Percentiles rank a stretch among this genome's conserved stretches.
These are phyloP conservation scores for Aulostomus chinensis DNA, from an alignment of 2,797 vertebrate genomes.

Conservation along the genomic window DNA sequence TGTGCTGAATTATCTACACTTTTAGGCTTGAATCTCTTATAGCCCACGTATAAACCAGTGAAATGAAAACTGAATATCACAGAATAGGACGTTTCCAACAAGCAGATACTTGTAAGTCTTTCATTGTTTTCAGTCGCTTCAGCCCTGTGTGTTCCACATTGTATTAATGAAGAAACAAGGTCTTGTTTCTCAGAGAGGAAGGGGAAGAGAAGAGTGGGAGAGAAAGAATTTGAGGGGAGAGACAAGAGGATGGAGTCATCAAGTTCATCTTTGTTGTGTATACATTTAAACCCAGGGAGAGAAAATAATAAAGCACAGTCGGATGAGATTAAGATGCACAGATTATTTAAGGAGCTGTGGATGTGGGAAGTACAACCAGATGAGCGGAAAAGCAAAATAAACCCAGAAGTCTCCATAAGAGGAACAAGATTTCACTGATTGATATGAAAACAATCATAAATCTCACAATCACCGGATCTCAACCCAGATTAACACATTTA, in stretches of 20 bases:
- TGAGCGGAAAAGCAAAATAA: neutral
- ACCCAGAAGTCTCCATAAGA: too few species aligned
- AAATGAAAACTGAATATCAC: neutral
- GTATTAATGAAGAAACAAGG: conserved; percentile 64
- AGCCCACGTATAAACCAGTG: neutral
- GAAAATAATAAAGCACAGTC: neutral
- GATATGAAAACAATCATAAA: too few species aligned
- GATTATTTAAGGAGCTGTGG: neutral
- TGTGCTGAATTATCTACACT: neutral
- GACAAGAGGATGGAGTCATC: conserved; percentile 21
- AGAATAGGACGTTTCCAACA: neutral
- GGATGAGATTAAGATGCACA: neutral
- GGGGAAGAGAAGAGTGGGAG: conserved; percentile 2
- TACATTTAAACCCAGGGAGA: conserved; percentile 31
- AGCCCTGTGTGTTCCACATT: conserved; percentile 28
- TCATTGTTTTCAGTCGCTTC: conserved; percentile 14
- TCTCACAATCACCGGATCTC: too few species aligned
- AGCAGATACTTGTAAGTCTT: conserved; percentile 27
- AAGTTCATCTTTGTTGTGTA: conserved; percentile 31
- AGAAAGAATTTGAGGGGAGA: conserved; percentile 3
- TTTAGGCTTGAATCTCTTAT: neutral
- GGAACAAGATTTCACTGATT: too few species aligned
- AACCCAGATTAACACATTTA: too few species aligned
- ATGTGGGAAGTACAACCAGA: neutral
- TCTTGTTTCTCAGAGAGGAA: conserved; percentile 39